A percentile compares a stretch with the other conserved stretches of the same genome.
Evolutionary conservation across 2,888 invertebrate species (phyloP).

Genomic region (Oxyteleia sp.): DNA sequence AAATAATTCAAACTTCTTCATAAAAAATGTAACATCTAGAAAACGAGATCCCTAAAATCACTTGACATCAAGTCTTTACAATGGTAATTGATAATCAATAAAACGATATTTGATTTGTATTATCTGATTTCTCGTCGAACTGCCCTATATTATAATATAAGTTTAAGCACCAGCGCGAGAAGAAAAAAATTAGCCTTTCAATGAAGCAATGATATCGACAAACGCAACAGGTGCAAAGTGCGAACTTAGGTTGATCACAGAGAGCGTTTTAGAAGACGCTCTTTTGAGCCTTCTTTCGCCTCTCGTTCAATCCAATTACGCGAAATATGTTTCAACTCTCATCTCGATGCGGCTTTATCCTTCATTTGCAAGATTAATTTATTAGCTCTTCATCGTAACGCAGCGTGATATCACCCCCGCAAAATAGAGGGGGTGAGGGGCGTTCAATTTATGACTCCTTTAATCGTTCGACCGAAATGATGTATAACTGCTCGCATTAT

Average conservation of each 20-base stretch:
- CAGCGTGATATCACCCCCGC: neutral
- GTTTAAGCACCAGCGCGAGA: neutral
- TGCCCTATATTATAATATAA: neutral
- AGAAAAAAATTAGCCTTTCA: neutral
- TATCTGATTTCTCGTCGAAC: neutral
- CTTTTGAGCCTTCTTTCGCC: neutral
- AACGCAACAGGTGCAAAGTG: slow-evolving; percentile 45
- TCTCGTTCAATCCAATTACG: slow-evolving; percentile 4
- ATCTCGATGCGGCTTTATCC: neutral
- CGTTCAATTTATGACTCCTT: neutral
- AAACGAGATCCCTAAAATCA: too few species aligned
- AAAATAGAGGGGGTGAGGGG: neutral
- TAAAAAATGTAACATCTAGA: too few species aligned
- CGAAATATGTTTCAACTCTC: slow-evolving; percentile 2
- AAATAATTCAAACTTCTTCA: too few species aligned
- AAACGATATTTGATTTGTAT: too few species aligned
- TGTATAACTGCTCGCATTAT: slow-evolving; percentile 12
- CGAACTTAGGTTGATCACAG: slow-evolving; percentile 11
- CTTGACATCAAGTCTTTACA: too few species aligned
- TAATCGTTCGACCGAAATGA: neutral
- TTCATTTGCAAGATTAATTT: neutral
- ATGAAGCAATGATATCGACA: slow-evolving; percentile 3
- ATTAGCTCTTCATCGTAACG: neutral
- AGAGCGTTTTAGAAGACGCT: neutral
- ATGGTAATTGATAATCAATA: too few species aligned